phyloP scores from a whole-genome alignment of 2,888 invertebrate species.

The Portevinia maculata region DNA sequence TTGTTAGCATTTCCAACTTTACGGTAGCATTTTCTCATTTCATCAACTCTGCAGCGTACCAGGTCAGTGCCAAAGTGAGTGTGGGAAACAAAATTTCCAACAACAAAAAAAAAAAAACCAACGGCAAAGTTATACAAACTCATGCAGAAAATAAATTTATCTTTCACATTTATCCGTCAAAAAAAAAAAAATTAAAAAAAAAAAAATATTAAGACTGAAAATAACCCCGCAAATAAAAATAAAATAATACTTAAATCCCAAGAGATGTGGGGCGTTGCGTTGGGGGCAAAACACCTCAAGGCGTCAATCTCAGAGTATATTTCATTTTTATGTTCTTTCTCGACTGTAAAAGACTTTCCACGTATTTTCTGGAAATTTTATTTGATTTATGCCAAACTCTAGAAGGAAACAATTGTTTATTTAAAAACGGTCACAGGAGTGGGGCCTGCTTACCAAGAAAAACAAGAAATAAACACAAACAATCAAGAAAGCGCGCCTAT shows the following conservation, averaged over 20 bases:
- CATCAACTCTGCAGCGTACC: too few relatives aligned
- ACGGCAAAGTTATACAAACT: conserved; percentile 17
- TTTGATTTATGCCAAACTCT: conserved; percentile 70
- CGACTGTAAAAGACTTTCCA: conserved; percentile 44
- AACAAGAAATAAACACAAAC: conserved; percentile 21
- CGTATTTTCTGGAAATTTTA: conserved; percentile 51
- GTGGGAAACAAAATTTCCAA: conserved; percentile 15
- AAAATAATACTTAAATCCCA: conserved; percentile 56
- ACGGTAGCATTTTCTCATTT: too few relatives aligned
- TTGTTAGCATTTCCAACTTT: too few relatives aligned
- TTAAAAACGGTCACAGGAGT: conserved; percentile 20
- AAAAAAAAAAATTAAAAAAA: background rate
- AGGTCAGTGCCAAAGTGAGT: background rate
- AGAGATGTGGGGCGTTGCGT: too few relatives aligned
- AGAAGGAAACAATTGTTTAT: conserved; percentile 68
- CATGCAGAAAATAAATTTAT: conserved; percentile 18
- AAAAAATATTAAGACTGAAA: conserved; percentile 16
- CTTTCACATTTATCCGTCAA: background rate
- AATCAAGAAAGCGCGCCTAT: conserved; percentile 30
- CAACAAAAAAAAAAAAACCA: background rate
- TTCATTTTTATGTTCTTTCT: conserved; percentile 66
- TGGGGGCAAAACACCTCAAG: conserved; percentile 57
- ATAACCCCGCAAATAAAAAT: conserved; percentile 54
- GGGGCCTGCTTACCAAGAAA: background rate
- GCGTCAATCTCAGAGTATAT: conserved; percentile 68